These are phyloP conservation scores for Lepidurus apus DNA, from an alignment of 1,140 invertebrate species.

Conservation along the genomic window DNA sequence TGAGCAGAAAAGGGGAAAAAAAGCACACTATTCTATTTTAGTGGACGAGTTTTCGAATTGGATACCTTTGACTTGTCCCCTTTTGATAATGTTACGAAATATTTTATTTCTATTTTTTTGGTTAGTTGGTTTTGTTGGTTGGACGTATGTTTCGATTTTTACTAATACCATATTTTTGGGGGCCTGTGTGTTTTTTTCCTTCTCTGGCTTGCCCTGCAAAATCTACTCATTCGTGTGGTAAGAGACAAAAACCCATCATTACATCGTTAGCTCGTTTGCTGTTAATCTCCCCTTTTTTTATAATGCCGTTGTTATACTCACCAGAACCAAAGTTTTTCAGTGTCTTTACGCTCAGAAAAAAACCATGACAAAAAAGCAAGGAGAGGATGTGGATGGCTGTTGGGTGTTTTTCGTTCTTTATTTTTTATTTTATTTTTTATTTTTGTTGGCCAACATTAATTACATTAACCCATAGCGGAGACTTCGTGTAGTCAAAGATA, in stretches of 20 bases:
- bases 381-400: neutral
- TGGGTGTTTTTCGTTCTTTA: neutral
- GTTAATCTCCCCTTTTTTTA: constrained; percentile 9
- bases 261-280: constrained; percentile 18
- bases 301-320: constrained; percentile 7
- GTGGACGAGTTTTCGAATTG: neutral
- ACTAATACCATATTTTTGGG: constrained; percentile 22
- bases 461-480: too few relatives aligned
- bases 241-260: neutral
- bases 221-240: constrained; percentile 17
- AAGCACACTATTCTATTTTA: neutral
- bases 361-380: neutral
- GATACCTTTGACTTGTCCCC: neutral
- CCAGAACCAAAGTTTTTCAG: neutral
- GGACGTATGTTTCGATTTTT: constrained; percentile 19
- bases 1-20: neutral
- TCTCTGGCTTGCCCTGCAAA: constrained; percentile 13
- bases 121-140: neutral
- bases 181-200: constrained; percentile 21
- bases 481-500: too few relatives aligned
- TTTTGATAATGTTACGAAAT: neutral
- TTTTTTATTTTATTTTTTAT: neutral
- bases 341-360: neutral
- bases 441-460: too few relatives aligned
- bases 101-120: neutral